A percentile compares a stretch with the other conserved stretches of the same genome.
phyloP scores from a whole-genome alignment of 1,140 invertebrate species.

The Papilio xuthus region DNA sequence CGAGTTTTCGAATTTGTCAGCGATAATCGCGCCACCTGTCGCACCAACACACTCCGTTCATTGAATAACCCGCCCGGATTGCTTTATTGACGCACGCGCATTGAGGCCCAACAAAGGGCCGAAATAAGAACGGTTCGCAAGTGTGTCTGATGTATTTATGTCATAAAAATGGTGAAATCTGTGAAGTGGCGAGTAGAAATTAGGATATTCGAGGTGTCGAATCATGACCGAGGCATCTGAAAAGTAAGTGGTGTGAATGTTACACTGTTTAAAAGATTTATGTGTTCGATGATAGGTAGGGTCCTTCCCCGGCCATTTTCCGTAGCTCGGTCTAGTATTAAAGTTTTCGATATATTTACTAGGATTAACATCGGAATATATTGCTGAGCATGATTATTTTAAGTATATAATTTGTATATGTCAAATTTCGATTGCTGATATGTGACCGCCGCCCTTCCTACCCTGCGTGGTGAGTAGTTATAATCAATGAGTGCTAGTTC shows the following conservation, averaged over 20 bases:
- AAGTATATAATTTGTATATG: slow-evolving; percentile 44
- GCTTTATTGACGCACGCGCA: slow-evolving; percentile 78
- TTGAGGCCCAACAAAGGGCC: slow-evolving; percentile 80
- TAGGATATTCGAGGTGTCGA: slow-evolving; percentile 87
- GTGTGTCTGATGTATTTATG: slow-evolving; percentile 85
- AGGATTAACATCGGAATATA: slow-evolving; percentile 31
- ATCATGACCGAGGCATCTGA: slow-evolving; percentile 89
- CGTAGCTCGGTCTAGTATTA: slow-evolving; percentile 60
- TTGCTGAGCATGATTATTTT: slow-evolving; percentile 34
- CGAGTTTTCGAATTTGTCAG: slow-evolving; percentile 51
- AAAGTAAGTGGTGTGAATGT: slow-evolving; percentile 83
- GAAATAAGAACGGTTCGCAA: slow-evolving; percentile 76
- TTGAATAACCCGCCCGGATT: slow-evolving; percentile 77
- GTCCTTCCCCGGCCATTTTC: slow-evolving; percentile 79
- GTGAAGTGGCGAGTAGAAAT: slow-evolving; percentile 85
- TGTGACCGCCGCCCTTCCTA: slow-evolving; percentile 75
- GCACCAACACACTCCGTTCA: slow-evolving; percentile 67
- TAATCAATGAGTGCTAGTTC: slow-evolving; percentile 77
- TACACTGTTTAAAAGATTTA: slow-evolving; percentile 60
- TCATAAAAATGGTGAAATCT: slow-evolving; percentile 86
- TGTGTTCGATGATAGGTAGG: slow-evolving; percentile 74
- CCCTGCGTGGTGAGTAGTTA: slow-evolving; percentile 67
- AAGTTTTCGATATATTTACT: slow-evolving; percentile 54
- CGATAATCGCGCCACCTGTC: slow-evolving; percentile 75
- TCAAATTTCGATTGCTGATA: slow-evolving; percentile 43